Evolutionary conservation across 2,888 invertebrate genomes (phyloP), one percentile per base, ranked within the genome.

Genomic region (Troides oblongomaculatus): DNA sequence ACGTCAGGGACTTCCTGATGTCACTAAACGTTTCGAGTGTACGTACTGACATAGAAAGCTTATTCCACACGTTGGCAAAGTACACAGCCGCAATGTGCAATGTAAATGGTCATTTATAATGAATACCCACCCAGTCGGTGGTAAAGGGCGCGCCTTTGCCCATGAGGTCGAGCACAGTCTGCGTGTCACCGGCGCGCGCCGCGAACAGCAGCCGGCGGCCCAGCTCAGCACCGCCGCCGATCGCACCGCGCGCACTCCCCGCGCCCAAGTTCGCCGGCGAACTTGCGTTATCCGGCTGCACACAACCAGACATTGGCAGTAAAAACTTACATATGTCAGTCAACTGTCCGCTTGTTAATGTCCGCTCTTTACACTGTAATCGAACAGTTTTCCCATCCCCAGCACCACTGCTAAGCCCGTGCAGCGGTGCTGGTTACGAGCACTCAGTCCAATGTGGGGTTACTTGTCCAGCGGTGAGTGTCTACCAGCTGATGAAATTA

Each of bases 101-200:
- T 14, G 46, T 30, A 46, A 10, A 46, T 14, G 46, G 12, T 14
- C 14, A 17, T 18, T 50, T 17, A 2, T 5, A 14, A 50, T 17
- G 2, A 17, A 3, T 17, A 68, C 73, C 81, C 89, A 97, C 97
- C 97, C 98, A 98, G 87, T 98, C 98, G 3, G 98, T 96, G 14
- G 97, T 96, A 81, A 98, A 98, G 39, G 98, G 97, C 62, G 98
- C 98, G 63, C 98, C 98, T 86, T 95, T 95, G 43, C 95, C 94
- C 94, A 98, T 95, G 71, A 98, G 94, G 61, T 94, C 93, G 71
- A 96, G 94, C 30, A 98, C 97, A 74, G 94, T 94, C 71, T 94
- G 93, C 5, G 96, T 94, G 84, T 97, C 95, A 1, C 97, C 98
- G 74, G 95, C 95, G 75, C 95, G 94, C 59, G 97, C 96, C 67